Base-by-base conservation (phyloP, 2,888 invertebrate species). In the Dynastes tityus region DNA sequence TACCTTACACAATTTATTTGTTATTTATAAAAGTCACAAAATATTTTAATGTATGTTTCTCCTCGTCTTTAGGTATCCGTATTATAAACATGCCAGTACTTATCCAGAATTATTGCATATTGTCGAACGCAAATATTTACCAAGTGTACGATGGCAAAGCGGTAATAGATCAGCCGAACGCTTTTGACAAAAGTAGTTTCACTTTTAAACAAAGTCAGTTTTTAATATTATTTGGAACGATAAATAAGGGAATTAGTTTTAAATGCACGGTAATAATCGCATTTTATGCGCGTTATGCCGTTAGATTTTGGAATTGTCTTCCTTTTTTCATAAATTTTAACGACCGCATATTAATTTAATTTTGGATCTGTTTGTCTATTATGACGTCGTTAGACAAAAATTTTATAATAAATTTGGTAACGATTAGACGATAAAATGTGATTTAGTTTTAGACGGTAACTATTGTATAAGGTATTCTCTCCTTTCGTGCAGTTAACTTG, bases 101-200 rank as follows among this genome's bases (percentile, higher is more conserved):
- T 68, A 68, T 68, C 51, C 22, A 74, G 45, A 74, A 61, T 61
- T 61, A 74, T 74, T 74, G 61, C 61, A 61, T 61, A 74, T 74
- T 61, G 61, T 74, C 45, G 27, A 61, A 61, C 16, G 73, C 61
- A 61, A 74, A 74, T 61, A 74, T 74, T 74, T 61, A 73, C 58
- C n/a, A 11, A 45, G 45, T 27, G 40, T 9, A 8, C 45, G 27
- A 74, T 29, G 55, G n/a, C 13, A 27, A 13, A 61, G 45, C 16
- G 29, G 29, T 40, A 22, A 68, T 68, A 68, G 29, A 68, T 68
- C 68, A 68, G 29, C 22, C 29, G 22, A 13, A 51, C 1, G 68
- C 51, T 68, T 68, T 68, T 68, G 68, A 68, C 68, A 68, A 68
- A 68, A 51, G 68, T 68, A 29, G 51, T 68, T 45, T 51, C 29